Conservation (phyloP, 1,140 invertebrate genomes). For the Dufourea novaeangliae region DNA sequence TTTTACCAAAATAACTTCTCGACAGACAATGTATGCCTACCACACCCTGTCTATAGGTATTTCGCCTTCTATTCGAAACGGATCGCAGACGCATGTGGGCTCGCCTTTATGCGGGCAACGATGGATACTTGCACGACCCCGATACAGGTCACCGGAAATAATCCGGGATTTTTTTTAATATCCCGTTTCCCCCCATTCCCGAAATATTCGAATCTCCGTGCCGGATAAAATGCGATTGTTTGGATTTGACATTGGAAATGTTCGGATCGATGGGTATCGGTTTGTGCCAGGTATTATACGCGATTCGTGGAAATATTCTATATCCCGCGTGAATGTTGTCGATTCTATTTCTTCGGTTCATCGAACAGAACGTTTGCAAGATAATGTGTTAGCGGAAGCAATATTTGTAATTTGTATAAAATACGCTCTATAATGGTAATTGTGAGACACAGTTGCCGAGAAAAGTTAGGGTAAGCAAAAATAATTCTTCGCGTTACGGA, state of each 20-base stretch:
- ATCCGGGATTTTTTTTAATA: constrained; percentile 46
- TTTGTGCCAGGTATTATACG: constrained; percentile 31
- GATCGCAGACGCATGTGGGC: constrained; percentile 12
- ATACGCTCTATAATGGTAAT: not conserved
- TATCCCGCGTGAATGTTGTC: not conserved
- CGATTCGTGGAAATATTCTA: constrained; percentile 7
- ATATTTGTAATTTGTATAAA: no score
- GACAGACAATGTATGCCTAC: no score
- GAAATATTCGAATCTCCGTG: constrained; percentile 10
- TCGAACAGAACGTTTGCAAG: not conserved
- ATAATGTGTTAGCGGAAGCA: not conserved
- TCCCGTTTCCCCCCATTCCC: not conserved
- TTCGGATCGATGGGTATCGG: constrained; percentile 39
- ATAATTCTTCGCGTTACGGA: no score
- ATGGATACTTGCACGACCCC: constrained; percentile 4
- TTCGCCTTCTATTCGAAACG: constrained; percentile 21
- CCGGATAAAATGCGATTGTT: constrained; percentile 43
- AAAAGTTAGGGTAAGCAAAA: no score
- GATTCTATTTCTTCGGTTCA: not conserved
- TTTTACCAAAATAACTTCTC: no score
- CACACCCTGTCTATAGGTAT: not conserved
- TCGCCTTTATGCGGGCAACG: constrained; percentile 23
- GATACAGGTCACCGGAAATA: constrained; percentile 45
- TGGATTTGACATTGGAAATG: constrained; percentile 11
- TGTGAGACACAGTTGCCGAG: no score